phyloP scores from a whole-genome alignment of 1,140 invertebrate species.

The Caenorhabditis inopinata region DNA sequence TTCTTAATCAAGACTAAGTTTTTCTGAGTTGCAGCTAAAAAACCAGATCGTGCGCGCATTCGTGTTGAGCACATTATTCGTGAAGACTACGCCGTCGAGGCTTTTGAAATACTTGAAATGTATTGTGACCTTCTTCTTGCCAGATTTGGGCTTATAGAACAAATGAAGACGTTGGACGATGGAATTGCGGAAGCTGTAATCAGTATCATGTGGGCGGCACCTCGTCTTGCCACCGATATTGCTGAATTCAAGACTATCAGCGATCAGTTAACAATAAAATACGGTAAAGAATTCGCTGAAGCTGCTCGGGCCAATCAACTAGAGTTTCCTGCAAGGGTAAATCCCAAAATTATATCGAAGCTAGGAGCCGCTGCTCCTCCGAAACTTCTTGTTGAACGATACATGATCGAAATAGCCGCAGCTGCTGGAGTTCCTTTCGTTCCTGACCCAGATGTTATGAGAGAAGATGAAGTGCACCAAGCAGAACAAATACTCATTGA shows the following conservation, averaged over 20 bases:
- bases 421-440: slow-evolving; percentile 88
- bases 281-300: slow-evolving; percentile 88
- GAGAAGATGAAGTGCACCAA: slow-evolving; percentile 72
- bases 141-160: slow-evolving; percentile 91
- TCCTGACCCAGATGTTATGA: slow-evolving; percentile 82
- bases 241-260: slow-evolving; percentile 72
- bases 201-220: slow-evolving; percentile 92
- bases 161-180: slow-evolving; percentile 93
- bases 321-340: slow-evolving; percentile 75
- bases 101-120: slow-evolving; percentile 98
- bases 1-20: background rate
- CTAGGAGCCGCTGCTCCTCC: slow-evolving; percentile 91
- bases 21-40: slow-evolving; percentile 72
- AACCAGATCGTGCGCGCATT: slow-evolving; percentile 88
- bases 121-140: slow-evolving; percentile 96
- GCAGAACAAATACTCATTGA: slow-evolving; percentile 81
- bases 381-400: slow-evolving; percentile 84
- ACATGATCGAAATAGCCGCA: slow-evolving; percentile 84
- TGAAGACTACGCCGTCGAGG: slow-evolving; percentile 98
- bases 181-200: slow-evolving; percentile 92
- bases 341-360: slow-evolving; percentile 92
- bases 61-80: slow-evolving; percentile 96
- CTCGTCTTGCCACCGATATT: slow-evolving; percentile 72
- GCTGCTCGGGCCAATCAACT: slow-evolving; percentile 78
- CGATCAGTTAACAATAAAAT: slow-evolving; percentile 85